Evolutionary conservation across 2,113 vertebrate genomes (phyloP).

Genomic region (Gymnorhina tibicen): DNA sequence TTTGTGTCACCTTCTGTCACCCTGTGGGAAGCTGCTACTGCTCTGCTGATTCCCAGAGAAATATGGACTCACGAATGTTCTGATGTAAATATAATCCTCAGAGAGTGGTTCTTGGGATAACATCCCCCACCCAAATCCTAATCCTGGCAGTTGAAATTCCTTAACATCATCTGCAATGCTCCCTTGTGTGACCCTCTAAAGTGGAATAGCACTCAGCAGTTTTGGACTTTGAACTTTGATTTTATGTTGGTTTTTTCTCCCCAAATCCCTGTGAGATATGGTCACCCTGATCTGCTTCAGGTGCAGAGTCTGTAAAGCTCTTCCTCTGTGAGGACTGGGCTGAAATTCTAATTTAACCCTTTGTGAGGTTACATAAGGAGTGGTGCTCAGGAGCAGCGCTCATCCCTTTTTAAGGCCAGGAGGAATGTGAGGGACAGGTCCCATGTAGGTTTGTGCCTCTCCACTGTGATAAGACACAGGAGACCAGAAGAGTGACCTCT

Average conservation of each 20-base stretch:
- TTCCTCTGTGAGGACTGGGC: not conserved
- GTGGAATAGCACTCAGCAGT: not conserved
- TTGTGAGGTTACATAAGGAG: not conserved
- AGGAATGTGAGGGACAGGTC: not conserved
- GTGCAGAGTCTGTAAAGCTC: not conserved
- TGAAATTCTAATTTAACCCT: not conserved
- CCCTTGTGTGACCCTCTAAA: not conserved
- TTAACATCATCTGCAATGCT: rapidly evolving
- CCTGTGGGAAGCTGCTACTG: not conserved
- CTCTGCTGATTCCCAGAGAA: not conserved
- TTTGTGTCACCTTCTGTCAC: not conserved
- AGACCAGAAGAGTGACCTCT: not conserved
- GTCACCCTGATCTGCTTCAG: not conserved
- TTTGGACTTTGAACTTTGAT: not conserved
- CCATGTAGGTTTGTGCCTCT: not conserved
- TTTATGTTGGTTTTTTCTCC: rapidly evolving
- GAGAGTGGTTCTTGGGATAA: not conserved
- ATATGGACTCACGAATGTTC: not conserved
- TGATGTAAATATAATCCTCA: not conserved
- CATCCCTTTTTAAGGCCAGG: not conserved
- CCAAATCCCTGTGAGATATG: not conserved
- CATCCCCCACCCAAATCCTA: not conserved
- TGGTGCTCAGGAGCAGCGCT: not conserved
- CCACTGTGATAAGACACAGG: rapidly evolving
- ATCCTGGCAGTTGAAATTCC: not conserved